Conservation (phyloP, 2,797 vertebrate species). For the Sebastes baramenuke region DNA sequence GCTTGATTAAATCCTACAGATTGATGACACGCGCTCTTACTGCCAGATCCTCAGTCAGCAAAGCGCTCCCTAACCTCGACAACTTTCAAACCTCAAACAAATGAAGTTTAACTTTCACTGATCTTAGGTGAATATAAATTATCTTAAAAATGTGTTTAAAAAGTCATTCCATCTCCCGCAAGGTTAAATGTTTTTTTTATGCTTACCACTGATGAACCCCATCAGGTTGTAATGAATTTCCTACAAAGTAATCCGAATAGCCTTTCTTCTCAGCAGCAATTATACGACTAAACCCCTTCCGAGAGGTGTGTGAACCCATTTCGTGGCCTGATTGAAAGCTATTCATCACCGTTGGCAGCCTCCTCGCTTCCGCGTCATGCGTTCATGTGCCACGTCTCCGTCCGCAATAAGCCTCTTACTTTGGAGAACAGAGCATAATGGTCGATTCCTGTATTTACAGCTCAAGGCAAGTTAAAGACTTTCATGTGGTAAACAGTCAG, state of each 20-base stretch:
- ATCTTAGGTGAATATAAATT: constrained; percentile 41
- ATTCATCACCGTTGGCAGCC: constrained; percentile 76
- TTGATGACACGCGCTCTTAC: constrained; percentile 10
- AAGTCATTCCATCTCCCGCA: constrained; percentile 49
- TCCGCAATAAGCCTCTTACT: not conserved
- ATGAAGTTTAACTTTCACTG: constrained; percentile 31
- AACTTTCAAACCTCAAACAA: constrained; percentile 32
- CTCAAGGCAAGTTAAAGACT: not conserved
- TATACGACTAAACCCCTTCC: constrained; percentile 62
- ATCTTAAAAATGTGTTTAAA: constrained; percentile 38
- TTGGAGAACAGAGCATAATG: not conserved
- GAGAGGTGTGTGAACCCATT: constrained; percentile 74
- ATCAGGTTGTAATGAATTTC: constrained; percentile 68
- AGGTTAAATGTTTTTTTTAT: constrained; percentile 64
- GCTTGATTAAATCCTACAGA: constrained; percentile 30
- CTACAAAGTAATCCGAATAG: constrained; percentile 47
- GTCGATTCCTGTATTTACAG: not conserved
- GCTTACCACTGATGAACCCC: constrained; percentile 49
- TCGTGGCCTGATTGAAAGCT: constrained; percentile 74
- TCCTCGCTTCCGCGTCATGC: not conserved
- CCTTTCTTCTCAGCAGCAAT: constrained; percentile 69
- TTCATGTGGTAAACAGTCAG: not conserved
- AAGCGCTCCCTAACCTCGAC: constrained; percentile 13
- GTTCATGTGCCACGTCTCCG: not conserved
- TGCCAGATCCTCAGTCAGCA: constrained; percentile 4